phyloP scores from a whole-genome alignment of 2,113 vertebrate species.

The Spermophilus dauricus region DNA sequence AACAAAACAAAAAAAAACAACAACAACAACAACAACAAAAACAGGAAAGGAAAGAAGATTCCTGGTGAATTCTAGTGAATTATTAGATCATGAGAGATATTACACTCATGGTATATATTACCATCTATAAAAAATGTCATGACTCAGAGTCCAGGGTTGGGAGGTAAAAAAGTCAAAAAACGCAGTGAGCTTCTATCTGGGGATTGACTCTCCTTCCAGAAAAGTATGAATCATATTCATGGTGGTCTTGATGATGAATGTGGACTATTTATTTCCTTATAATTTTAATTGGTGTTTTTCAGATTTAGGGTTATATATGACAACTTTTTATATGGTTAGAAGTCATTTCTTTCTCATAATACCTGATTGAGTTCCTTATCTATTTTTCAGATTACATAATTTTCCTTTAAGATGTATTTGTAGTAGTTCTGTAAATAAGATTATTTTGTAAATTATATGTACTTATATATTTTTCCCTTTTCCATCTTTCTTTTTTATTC shows the following conservation, averaged over 20 bases:
- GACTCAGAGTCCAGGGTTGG: constrained; percentile 78
- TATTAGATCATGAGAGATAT: neutral
- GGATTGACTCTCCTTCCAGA: neutral
- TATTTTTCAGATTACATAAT: neutral
- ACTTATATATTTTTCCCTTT: neutral
- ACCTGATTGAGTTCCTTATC: neutral
- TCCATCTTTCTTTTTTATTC: neutral
- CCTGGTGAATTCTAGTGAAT: neutral
- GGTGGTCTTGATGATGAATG: neutral
- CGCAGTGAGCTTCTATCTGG: neutral
- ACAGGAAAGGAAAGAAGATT: neutral
- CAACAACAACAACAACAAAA: neutral
- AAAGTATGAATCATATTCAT: neutral
- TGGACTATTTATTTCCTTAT: neutral
- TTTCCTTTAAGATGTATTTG: neutral
- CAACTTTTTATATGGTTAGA: neutral
- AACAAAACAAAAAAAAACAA: too few relatives aligned
- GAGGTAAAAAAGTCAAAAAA: constrained; percentile 77
- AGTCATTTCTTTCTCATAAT: neutral
- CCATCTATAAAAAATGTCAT: constrained; percentile 85
- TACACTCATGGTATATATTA: constrained; percentile 57
- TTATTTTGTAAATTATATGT: neutral
- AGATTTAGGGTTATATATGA: neutral
- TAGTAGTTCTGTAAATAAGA: neutral
- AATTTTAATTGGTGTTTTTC: neutral